phyloP scores from a whole-genome alignment of 1,140 invertebrate genomes.

The Drosophila bipectinata region DNA sequence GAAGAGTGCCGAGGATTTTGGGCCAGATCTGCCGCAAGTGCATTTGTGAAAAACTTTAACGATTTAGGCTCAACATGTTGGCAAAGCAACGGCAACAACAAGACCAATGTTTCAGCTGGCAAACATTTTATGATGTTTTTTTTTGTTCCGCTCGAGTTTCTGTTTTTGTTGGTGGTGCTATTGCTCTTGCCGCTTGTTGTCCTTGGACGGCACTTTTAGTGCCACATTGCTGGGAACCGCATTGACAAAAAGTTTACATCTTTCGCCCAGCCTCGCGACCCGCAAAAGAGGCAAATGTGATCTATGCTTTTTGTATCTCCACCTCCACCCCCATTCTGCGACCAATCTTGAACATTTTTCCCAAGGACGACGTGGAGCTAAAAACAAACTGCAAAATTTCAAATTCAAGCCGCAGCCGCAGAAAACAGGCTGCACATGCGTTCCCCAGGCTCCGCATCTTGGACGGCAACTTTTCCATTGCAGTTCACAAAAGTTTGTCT shows the following conservation, averaged over 20 bases:
- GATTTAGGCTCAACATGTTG: conserved; percentile 82
- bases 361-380: conserved; percentile 41
- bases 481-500: conserved; percentile 70
- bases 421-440: conserved; percentile 70
- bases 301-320: conserved; percentile 59
- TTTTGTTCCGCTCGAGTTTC: conserved; percentile 23
- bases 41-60: conserved; percentile 82
- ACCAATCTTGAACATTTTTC: conserved; percentile 22
- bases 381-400: conserved; percentile 72
- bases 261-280: conserved; percentile 56
- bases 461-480: conserved; percentile 39
- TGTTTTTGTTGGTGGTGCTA: conserved; percentile 22
- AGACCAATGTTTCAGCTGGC: conserved; percentile 67
- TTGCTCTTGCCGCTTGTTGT: conserved; percentile 49
- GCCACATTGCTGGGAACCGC: conserved; percentile 53
- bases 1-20: not conserved
- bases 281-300: conserved; percentile 64
- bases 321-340: conserved; percentile 10
- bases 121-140: conserved; percentile 72
- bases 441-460: conserved; percentile 53
- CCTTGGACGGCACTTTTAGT: conserved; percentile 75
- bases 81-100: conserved; percentile 53
- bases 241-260: conserved; percentile 73
- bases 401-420: conserved; percentile 76
- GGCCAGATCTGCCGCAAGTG: conserved; percentile 65